Base-by-base conservation (phyloP, 2,888 invertebrate species). In the Pyrgus malvae region DNA sequence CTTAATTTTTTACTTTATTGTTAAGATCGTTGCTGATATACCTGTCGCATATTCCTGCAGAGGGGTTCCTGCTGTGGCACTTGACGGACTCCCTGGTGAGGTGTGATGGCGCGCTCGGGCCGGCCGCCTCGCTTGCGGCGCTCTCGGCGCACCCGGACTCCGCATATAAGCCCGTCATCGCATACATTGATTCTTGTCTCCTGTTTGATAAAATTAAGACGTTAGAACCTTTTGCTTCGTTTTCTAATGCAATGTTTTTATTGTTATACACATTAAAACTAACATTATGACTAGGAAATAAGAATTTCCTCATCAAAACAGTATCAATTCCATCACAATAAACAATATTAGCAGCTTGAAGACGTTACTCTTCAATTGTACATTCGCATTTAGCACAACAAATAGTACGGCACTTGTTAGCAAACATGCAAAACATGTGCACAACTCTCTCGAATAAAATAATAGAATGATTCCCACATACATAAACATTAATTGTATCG, bases 151-250 rank as follows among this genome's bases (percentile, higher is more conserved):
- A 91, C 25, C 93, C 91, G 25, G 92, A 92, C 74, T 95, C 95
- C 58, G 95, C 94, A 79, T 96, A 96, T 56, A 96, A 90, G 23
- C 96, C 96, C 38, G 96, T 96, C 95, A 96, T 95, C 65, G 96
- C 95, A 82, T 96, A 96, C 95, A 96, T 96, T 71, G 96, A 96
- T 83, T 96, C 96, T 91, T 96, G 96, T 81, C 95, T 93, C 76
- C 95, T 93, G 80, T 27, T 66, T 3, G 42, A 56, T 27, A 62
- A 31, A 12, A 8, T 25, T 12, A 12, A 6, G 2, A 4, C 6
- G 31, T 31, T 4, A 31, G 29, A n/a, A 29, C 9, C 9, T 4
- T 29, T 9, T 4, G n/a, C n/a, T n/a, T n/a, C n/a, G n/a, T n/a
- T n/a, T n/a, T n/a, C n/a, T n/a, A n/a, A n/a, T n/a, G n/a, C n/a